A percentile compares a stretch with the other conserved stretches of the same genome.
phyloP scores from a whole-genome alignment of 2,113 vertebrate species.

The Callipepla squamata region DNA sequence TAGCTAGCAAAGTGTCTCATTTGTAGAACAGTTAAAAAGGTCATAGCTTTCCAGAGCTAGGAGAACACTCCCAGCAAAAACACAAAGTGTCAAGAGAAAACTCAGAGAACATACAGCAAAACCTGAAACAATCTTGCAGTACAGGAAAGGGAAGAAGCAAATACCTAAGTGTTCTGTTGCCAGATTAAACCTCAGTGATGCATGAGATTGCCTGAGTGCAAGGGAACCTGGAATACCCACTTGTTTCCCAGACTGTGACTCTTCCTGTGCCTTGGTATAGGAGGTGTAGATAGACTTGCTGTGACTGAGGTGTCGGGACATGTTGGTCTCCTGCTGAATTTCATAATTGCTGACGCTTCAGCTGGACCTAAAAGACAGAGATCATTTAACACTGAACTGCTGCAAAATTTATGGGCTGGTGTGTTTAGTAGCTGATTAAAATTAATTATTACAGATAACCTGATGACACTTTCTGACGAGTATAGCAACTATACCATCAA shows the following conservation, averaged over 20 bases:
- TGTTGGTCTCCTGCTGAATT: slow-evolving; percentile 90
- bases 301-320: slow-evolving; percentile 93
- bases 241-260: slow-evolving; percentile 97
- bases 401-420: not conserved
- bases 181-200: not conserved
- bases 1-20: not conserved
- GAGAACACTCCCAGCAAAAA: not conserved
- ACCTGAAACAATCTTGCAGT: not conserved
- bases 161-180: not conserved
- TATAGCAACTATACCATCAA: not conserved
- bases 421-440: not conserved
- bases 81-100: not conserved
- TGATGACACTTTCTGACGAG: not conserved
- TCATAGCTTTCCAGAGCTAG: not conserved
- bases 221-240: slow-evolving; percentile 75
- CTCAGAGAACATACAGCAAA: not conserved
- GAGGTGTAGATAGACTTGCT: slow-evolving; percentile 86
- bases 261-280: slow-evolving; percentile 93
- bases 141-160: not conserved
- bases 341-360: slow-evolving; percentile 78
- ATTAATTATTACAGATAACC: not conserved
- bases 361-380: slow-evolving; percentile 84
- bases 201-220: not conserved
- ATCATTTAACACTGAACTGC: slow-evolving; percentile 8
- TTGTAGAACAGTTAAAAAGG: not conserved